A percentile compares a stretch with the other conserved stretches of the same genome.
Conservation (phyloP, 2,113 vertebrate species). For the Dinomys branickii region DNA sequence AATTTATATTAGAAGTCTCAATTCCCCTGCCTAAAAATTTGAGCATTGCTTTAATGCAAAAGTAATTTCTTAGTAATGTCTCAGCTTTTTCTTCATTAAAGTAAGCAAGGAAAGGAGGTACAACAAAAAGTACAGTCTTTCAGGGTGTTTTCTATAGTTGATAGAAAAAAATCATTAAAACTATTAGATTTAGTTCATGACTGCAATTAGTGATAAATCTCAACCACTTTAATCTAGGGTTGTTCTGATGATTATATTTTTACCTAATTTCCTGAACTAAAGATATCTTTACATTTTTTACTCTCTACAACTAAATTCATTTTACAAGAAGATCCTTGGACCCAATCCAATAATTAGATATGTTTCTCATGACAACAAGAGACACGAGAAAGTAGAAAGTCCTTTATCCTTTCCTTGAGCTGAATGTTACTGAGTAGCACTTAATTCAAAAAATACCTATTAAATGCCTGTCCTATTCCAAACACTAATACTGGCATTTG, state of each 20-base stretch:
- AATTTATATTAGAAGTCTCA: constrained; percentile 25
- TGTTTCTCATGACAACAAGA: background rate
- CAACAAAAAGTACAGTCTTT: background rate
- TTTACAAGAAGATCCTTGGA: constrained; percentile 28
- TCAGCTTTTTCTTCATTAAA: constrained; percentile 11
- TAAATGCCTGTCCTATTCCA: background rate
- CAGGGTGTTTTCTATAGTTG: background rate
- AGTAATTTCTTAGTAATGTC: constrained; percentile 10
- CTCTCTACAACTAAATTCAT: background rate
- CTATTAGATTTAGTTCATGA: background rate
- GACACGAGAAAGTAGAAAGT: background rate
- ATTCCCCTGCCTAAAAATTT: constrained; percentile 35
- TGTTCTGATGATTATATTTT: constrained; percentile 26
- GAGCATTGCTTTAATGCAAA: background rate
- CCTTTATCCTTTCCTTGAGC: background rate
- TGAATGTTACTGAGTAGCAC: background rate
- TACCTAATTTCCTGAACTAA: constrained; percentile 3
- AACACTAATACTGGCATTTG: background rate
- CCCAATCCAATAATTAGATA: background rate
- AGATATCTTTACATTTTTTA: background rate
- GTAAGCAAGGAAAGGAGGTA: background rate
- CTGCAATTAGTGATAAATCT: background rate
- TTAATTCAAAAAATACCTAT: constrained; percentile 13
- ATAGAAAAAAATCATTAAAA: constrained; percentile 13
- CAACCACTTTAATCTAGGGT: background rate